phyloP scores from a whole-genome alignment of 2,113 vertebrate genomes.

The Peucedramus taeniatus region DNA sequence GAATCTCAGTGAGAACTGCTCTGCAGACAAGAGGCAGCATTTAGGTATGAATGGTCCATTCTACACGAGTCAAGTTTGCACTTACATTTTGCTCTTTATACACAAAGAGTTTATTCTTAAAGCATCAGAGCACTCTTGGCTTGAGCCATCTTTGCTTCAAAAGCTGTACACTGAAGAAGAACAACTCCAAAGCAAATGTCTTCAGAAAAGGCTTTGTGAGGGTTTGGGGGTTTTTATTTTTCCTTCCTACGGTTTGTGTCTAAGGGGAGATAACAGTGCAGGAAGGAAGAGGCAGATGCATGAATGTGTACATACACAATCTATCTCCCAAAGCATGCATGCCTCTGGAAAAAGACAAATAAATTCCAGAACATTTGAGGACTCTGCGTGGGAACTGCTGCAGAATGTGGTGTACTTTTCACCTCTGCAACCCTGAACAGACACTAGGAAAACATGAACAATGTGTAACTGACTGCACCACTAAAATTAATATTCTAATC shows the following conservation, averaged over 20 bases:
- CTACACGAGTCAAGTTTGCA: slow-evolving; percentile 33
- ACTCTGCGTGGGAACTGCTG: not conserved
- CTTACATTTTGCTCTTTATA: slow-evolving; percentile 52
- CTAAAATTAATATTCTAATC: not conserved
- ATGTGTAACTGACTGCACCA: not conserved
- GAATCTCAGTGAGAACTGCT: slow-evolving; percentile 28
- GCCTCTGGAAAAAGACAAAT: not conserved
- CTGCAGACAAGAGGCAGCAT: slow-evolving; percentile 6
- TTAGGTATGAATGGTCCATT: slow-evolving; percentile 57
- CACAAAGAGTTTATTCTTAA: slow-evolving; percentile 58
- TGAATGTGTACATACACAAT: not conserved
- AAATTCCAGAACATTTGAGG: not conserved
- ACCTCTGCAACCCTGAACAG: not conserved
- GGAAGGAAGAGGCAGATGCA: slow-evolving; percentile 35
- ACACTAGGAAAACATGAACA: not conserved
- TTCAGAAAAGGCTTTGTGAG: slow-evolving; percentile 47
- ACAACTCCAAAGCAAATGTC: slow-evolving; percentile 27
- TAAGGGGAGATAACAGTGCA: not conserved
- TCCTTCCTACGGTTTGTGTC: not conserved
- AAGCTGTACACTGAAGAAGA: slow-evolving; percentile 39
- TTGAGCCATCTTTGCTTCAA: slow-evolving; percentile 44
- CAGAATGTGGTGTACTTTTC: not conserved
- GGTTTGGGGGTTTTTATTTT: not conserved
- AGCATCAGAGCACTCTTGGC: slow-evolving; percentile 44
- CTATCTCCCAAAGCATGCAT: not conserved